Evolutionary conservation across 92 coral and sea anemone genomes (phyloP).

Genomic region (Palythoa grandiflora): DNA sequence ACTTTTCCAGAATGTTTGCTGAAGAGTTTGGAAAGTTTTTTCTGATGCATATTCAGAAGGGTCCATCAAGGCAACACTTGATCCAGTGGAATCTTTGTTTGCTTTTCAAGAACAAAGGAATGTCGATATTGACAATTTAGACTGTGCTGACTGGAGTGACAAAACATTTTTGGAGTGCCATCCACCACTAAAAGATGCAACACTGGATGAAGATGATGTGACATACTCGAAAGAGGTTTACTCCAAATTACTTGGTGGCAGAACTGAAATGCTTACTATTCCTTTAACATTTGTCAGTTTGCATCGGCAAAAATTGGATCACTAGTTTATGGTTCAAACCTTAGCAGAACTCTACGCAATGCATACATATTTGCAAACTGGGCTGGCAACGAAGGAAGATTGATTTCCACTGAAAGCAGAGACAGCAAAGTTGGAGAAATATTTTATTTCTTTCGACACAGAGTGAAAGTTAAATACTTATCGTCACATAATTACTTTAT

Average conservation of each 20-base stretch:
- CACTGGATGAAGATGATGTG: conserved; percentile 63
- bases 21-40: conserved; percentile 55
- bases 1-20: conserved; percentile 49
- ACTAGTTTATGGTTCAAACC: conserved; percentile 44
- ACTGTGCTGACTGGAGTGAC: conserved; percentile 56
- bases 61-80: conserved; percentile 57
- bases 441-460: conserved; percentile 48
- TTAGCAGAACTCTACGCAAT: conserved; percentile 60
- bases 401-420: neutral
- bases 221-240: conserved; percentile 47
- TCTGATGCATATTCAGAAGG: conserved; percentile 2
- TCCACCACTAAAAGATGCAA: conserved; percentile 54
- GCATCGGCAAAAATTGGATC: conserved; percentile 35
- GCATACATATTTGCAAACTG: conserved; percentile 65
- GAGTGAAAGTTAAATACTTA: conserved; percentile 40
- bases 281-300: conserved; percentile 54
- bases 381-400: conserved; percentile 44
- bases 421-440: conserved; percentile 20
- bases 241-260: conserved; percentile 41
- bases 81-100: conserved; percentile 34
- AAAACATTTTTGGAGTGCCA: conserved; percentile 6
- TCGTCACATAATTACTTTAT: neutral
- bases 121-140: conserved; percentile 18
- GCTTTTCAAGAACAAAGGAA: conserved; percentile 35
- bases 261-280: conserved; percentile 30